Percentiles rank a stretch among this genome's conserved stretches.
Evolutionary conservation across 64 coral and sea anemone genomes (phyloP).

Genomic region (Anthopleura sola): DNA sequence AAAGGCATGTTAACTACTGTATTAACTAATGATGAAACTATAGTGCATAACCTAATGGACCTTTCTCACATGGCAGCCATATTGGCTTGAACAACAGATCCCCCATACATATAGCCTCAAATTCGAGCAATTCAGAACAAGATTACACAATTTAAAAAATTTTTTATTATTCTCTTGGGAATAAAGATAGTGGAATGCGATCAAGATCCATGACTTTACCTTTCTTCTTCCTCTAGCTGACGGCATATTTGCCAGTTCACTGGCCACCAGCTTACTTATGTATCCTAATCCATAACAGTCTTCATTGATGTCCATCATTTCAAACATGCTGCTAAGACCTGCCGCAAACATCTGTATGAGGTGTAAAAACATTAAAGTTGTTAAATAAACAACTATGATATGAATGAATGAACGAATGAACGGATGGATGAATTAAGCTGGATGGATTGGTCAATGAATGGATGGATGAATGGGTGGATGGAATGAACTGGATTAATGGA

Average conservation of each 20-base stretch:
- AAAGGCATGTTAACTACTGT: no score
- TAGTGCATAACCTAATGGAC: no score
- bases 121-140: no score
- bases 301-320: constrained; percentile 77
- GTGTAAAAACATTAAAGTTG: neutral
- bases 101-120: no score
- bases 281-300: constrained; percentile 91
- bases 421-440: neutral
- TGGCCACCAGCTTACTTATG: constrained; percentile 79
- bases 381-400: no score
- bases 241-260: constrained; percentile 78
- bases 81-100: no score
- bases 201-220: constrained; percentile 33
- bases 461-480: no score
- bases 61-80: no score
- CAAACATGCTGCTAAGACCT: constrained; percentile 87
- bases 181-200: no score
- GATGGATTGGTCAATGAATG: neutral
- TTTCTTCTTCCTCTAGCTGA: constrained; percentile 88
- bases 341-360: constrained; percentile 78
- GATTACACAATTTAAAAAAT: no score
- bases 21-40: no score
- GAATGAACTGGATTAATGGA: neutral
- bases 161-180: no score
- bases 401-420: neutral